Evolutionary conservation across 2,888 invertebrate genomes (phyloP), one percentile per base, ranked within the genome.

Genomic region (Marasmarcha lunaedactyla): DNA sequence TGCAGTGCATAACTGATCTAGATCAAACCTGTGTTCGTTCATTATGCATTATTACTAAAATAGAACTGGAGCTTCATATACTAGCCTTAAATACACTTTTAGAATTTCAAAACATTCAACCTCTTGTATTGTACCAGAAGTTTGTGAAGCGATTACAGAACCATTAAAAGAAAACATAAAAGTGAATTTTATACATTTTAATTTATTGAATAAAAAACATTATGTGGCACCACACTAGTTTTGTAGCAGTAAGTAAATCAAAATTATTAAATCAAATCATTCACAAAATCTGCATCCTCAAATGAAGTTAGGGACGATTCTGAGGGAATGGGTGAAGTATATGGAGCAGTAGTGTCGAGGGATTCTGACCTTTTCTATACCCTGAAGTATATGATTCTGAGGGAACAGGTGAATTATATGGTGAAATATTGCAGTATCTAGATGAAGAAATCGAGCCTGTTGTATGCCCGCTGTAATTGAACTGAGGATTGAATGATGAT

Each of bases 21-120:
- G n/a, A n/a, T n/a, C n/a, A n/a, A n/a, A n/a, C n/a, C n/a, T n/a
- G n/a, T n/a, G n/a, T n/a, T n/a, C n/a, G n/a, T n/a, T n/a, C n/a
- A n/a, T n/a, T n/a, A n/a, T n/a, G n/a, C n/a, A n/a, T n/a, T n/a
- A n/a, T n/a, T n/a, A n/a, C n/a, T n/a, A n/a, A n/a, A n/a, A n/a
- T n/a, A n/a, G n/a, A 37, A 45, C 45, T 37, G 47, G 42, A 35
- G 42, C 42, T 35, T 39, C 39, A 15, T 45, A 33, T 42, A 39
- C 35, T 36, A 45, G 45, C 25, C 42, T 48, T 26, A 44, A 46
- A 41, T 46, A 45, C 26, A 15, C 35, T n/a, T 48, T 45, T 27
- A 41, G 40, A 38, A 39, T 48, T 35, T 48, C 48, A 33, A 43
- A 43, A 40, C 45, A 44, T 25, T 40, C 41, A 27, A 46, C 45